Percentiles rank a stretch among this genome's conserved stretches.
These are phyloP conservation scores for Euplexia lucipara DNA, from an alignment of 2,888 invertebrate genomes.

Conservation along the genomic window DNA sequence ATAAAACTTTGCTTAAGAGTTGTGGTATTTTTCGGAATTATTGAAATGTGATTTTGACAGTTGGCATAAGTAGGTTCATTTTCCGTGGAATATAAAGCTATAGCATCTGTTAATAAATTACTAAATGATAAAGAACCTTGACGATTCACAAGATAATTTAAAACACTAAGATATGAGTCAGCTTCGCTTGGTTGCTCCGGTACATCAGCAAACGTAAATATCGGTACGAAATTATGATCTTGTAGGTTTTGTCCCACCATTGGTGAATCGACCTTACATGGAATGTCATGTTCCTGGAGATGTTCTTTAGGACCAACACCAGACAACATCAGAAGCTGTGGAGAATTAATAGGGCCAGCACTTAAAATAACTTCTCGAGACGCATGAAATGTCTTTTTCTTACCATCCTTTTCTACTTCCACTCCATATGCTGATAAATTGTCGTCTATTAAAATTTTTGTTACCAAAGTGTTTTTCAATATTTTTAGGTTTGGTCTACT, in stretches of 20 bases:
- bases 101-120: conserved; percentile 26
- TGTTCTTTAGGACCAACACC: conserved; percentile 81
- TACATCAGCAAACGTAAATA: conserved; percentile 42
- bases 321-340: conserved; percentile 81
- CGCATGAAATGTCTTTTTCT: conserved; percentile 19
- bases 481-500: conserved; percentile 56
- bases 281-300: conserved; percentile 70
- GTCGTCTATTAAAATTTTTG: conserved; percentile 46
- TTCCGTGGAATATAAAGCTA: conserved; percentile 39
- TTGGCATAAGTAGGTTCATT: conserved; percentile 34
- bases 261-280: conserved; percentile 73
- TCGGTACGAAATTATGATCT: conserved; percentile 73
- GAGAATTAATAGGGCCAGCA: conserved; percentile 80
- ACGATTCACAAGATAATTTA: conserved; percentile 36
- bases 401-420: conserved; percentile 40
- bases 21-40: conserved; percentile 33
- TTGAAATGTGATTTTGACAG: conserved; percentile 27
- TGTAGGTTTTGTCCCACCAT: conserved; percentile 81
- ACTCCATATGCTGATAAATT: conserved; percentile 50
- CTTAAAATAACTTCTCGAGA: conserved; percentile 79
- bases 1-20: conserved; percentile 13
- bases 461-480: conserved; percentile 45
- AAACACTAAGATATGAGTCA: conserved; percentile 25
- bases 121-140: conserved; percentile 36
- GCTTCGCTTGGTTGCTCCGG: conserved; percentile 22